Evolutionary conservation across 2,113 vertebrate species (phyloP).

Genomic region (Gracilinanus agilis): DNA sequence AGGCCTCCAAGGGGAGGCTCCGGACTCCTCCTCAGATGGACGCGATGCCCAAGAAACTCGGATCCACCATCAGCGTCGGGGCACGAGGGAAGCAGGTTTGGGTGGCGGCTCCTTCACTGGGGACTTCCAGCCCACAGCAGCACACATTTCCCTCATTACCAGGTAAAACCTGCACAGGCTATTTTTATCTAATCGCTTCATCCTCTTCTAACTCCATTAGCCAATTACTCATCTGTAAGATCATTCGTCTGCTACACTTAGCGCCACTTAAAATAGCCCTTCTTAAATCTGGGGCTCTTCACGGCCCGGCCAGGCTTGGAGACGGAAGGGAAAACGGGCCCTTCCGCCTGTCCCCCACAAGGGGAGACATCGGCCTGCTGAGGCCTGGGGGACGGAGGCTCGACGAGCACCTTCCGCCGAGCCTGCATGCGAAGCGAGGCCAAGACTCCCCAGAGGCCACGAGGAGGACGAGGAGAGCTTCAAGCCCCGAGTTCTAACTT

Average conservation of each 20-base stretch:
- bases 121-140: not conserved
- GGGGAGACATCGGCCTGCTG: fast-evolving
- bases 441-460: not conserved
- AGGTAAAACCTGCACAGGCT: not conserved
- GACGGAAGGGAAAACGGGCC: not conserved
- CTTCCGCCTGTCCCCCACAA: not conserved
- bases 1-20: not conserved
- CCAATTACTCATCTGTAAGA: not conserved
- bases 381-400: not conserved
- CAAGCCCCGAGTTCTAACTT: not conserved
- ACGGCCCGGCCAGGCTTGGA: not conserved
- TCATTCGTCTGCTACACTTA: not conserved
- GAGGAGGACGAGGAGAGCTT: not conserved
- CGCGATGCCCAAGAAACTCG: not conserved
- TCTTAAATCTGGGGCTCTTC: not conserved
- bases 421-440: not conserved
- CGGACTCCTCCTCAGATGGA: not conserved
- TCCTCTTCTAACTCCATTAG: not conserved
- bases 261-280: not conserved
- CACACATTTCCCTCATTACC: not conserved
- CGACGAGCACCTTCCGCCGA: not conserved
- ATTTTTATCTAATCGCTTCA: not conserved
- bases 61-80: not conserved
- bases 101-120: no score
- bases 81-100: no score